Conservation (phyloP, 2,888 invertebrate species). For the Pedicia rivosa region DNA sequence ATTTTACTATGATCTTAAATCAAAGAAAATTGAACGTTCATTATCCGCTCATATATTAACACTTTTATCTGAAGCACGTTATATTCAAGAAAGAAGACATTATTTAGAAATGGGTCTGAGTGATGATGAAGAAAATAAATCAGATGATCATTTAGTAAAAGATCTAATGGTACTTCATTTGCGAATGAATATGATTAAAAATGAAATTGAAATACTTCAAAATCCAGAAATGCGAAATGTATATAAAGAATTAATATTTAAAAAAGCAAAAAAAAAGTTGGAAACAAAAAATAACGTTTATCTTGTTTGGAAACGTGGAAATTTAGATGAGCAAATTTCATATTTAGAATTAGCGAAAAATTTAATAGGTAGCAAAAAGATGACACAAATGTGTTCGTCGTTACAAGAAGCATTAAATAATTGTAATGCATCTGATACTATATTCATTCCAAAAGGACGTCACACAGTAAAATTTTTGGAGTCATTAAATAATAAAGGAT, state of each 20-base stretch:
- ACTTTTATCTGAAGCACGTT: slow-evolving; percentile 36
- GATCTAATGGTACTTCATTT: slow-evolving; percentile 38
- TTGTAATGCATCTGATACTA: slow-evolving; percentile 30
- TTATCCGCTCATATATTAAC: slow-evolving; percentile 35
- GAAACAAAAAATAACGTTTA: slow-evolving; percentile 30
- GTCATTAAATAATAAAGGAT: slow-evolving; percentile 35
- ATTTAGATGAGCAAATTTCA: slow-evolving; percentile 31
- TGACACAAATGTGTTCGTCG: slow-evolving; percentile 30
- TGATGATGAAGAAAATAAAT: slow-evolving; percentile 24
- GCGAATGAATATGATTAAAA: slow-evolving; percentile 37
- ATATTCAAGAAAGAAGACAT: slow-evolving; percentile 34
- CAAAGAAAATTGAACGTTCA: slow-evolving; percentile 33
- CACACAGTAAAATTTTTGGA: slow-evolving; percentile 35
- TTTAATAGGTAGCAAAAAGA: slow-evolving; percentile 23
- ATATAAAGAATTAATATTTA: slow-evolving; percentile 23
- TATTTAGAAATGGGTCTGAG: slow-evolving; percentile 28
- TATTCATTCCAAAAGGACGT: slow-evolving; percentile 34
- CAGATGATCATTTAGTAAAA: slow-evolving; percentile 26
- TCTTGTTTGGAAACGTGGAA: slow-evolving; percentile 32
- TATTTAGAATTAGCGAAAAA: slow-evolving; percentile 30
- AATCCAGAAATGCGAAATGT: slow-evolving; percentile 40
- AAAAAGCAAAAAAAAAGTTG: slow-evolving; percentile 10
- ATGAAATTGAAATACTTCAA: slow-evolving; percentile 40
- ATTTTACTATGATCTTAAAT: slow-evolving; percentile 40
- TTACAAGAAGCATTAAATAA: slow-evolving; percentile 22